Evolutionary conservation across 2,113 vertebrate genomes (phyloP), one percentile per base, ranked within the genome.

Genomic region (Serilophus lunatus): DNA sequence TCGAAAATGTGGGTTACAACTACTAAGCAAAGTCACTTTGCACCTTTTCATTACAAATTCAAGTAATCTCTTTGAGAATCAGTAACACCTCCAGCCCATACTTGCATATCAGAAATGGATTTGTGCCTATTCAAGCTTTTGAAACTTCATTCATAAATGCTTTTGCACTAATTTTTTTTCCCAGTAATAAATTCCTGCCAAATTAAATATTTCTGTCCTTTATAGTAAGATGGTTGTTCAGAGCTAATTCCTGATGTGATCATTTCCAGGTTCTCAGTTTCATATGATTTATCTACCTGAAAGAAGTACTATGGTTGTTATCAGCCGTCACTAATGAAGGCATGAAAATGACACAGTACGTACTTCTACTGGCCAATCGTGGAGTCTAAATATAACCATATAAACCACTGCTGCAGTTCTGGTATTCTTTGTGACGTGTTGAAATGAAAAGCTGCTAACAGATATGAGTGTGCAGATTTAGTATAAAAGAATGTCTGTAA

Each of bases 381-480:
- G n/a, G 23, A 54, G 60, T 35, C 69, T 71, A 75, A 95, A 82
- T 95, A 65, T 38, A 82, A 59, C 60, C 64, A 35, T 38, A 59
- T 7, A 92, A 63, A 26, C 77, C 72, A 59, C 68, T 14, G 16
- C 70, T 57, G 19, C 35, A 82, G 7, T 45, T 44, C 74, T 72
- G 71, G 75, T 80, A 60, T 71, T 86, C 66, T 68, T 92, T 82
- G 86, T 64, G 90, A 82, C 0, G 36, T 23, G 85, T 84, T 96
- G 96, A 98, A 96, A 98, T 97, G 91, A 90, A 94, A 96, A 96
- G 96, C 94, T 6, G 26, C 81, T 77, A 97, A 94, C 95, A 97
- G 97, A 97, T 96, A 96, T 53, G 92, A 95, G 88, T 23, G 94
- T 93, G 82, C 80, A 93, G 89, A 88, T 96, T 93, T 90, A 95